Percentiles rank a stretch among this genome's conserved stretches.
These are phyloP conservation scores for Cydia amplana DNA, from an alignment of 1,140 invertebrate species.

Conservation along the genomic window DNA sequence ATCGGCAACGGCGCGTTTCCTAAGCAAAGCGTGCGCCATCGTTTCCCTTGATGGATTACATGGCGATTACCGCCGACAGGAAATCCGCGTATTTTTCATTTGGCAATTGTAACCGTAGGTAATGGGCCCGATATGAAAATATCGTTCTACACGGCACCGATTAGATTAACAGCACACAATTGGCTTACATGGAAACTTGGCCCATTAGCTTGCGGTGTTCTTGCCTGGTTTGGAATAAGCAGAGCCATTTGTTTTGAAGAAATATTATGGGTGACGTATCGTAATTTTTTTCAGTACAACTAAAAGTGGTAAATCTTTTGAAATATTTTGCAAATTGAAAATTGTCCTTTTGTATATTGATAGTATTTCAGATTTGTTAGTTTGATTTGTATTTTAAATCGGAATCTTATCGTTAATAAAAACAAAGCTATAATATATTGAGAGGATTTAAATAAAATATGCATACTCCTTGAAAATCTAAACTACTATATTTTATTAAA, in stretches of 20 bases:
- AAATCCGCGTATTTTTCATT: constrained; percentile 73
- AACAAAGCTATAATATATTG: no score
- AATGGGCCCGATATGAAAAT: constrained; percentile 57
- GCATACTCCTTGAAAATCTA: no score
- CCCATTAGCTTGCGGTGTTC: constrained; percentile 60
- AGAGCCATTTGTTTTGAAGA: not conserved
- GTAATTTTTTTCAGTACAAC: not conserved
- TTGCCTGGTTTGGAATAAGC: constrained; percentile 44
- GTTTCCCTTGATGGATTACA: constrained; percentile 69
- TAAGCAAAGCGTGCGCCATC: constrained; percentile 53
- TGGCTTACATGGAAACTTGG: constrained; percentile 69
- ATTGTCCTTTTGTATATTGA: no score
- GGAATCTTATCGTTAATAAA: no score
- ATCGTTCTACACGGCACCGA: constrained; percentile 64
- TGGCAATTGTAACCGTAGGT: constrained; percentile 61
- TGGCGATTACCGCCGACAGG: constrained; percentile 65
- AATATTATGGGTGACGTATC: not conserved
- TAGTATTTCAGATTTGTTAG: no score
- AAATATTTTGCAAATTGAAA: not conserved
- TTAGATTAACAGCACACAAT: constrained; percentile 71
- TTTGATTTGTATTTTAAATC: no score
- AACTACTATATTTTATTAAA: not conserved
- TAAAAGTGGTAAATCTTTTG: not conserved
- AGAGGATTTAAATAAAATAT: no score
- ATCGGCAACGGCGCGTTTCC: constrained; percentile 45